Conservation (phyloP, 1,140 invertebrate species). For the Pteromalus puparum region DNA sequence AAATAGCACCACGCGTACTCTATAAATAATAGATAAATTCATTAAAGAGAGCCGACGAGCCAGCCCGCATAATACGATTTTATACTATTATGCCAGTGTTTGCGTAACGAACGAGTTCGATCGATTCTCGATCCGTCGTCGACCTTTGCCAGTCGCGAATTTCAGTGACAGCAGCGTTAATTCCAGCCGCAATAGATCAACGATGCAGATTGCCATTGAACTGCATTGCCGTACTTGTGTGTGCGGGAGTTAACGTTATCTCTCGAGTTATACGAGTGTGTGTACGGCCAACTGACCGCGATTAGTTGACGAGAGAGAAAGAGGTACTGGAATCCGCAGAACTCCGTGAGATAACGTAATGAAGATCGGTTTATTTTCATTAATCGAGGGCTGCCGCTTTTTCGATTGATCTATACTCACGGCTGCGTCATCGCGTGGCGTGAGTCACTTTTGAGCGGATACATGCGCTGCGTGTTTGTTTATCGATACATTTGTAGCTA, state of each 20-base stretch:
- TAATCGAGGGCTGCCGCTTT: slow-evolving; percentile 3
- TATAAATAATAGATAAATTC: background rate
- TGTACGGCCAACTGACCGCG: slow-evolving; percentile 13
- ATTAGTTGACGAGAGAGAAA: background rate
- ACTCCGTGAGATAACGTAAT: background rate
- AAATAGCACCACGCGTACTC: background rate
- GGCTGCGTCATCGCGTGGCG: background rate
- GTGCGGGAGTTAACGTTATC: slow-evolving; percentile 29
- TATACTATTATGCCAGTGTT: no score
- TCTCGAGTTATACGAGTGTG: background rate
- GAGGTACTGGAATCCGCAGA: slow-evolving; percentile 7
- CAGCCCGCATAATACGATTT: no score
- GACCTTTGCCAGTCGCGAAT: no score
- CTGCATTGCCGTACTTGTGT: background rate
- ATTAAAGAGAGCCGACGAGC: no score
- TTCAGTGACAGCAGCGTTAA: no score
- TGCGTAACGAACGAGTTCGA: no score
- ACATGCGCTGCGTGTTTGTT: slow-evolving; percentile 2
- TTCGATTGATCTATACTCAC: background rate
- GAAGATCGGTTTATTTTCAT: slow-evolving; percentile 2
- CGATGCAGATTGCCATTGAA: background rate
- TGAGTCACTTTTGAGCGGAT: slow-evolving; percentile 14
- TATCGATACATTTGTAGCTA: background rate
- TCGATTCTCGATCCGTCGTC: no score
- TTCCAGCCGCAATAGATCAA: no score